Evolutionary conservation across 30 jellyfish, hydroid and myxozoan genomes (phyloP).

Genomic region (Aurelia aurita): DNA sequence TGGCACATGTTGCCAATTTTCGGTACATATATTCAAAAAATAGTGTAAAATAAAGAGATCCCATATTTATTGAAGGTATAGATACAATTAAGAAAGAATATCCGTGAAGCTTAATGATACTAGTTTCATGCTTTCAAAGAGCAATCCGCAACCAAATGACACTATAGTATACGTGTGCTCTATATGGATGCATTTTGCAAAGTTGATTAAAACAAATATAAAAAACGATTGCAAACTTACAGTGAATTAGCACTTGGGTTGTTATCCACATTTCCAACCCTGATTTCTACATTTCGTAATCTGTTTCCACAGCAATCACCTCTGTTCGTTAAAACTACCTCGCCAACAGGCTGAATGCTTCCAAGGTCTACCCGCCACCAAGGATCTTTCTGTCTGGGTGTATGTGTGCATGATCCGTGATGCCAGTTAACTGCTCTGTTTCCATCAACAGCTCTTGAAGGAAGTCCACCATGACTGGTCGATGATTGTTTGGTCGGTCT

Average conservation of each 20-base stretch:
- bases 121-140: too few species aligned
- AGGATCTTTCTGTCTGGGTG: conserved; percentile 39
- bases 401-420: conserved; percentile 37
- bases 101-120: too few species aligned
- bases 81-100: too few species aligned
- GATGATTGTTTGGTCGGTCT: conserved; percentile 68
- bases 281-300: conserved; percentile 42
- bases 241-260: conserved; percentile 31
- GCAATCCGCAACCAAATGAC: too few species aligned
- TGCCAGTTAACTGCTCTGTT: conserved; percentile 12
- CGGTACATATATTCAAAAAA: too few species aligned
- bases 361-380: conserved; percentile 79
- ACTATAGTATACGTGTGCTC: too few species aligned
- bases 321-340: conserved; percentile 31
- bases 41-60: too few species aligned
- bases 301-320: conserved; percentile 65
- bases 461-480: conserved; percentile 23
- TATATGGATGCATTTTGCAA: too few species aligned
- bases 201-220: too few species aligned
- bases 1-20: too few species aligned
- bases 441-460: conserved; percentile 72
- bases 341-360: conserved; percentile 27
- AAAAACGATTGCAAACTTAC: conserved; percentile 16
- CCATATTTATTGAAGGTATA: too few species aligned
- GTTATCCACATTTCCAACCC: conserved; percentile 57